A percentile compares a stretch with the other conserved stretches of the same genome.
These are phyloP conservation scores for Corvus hawaiiensis DNA, from an alignment of 2,113 vertebrate genomes.

Conservation along the genomic window DNA sequence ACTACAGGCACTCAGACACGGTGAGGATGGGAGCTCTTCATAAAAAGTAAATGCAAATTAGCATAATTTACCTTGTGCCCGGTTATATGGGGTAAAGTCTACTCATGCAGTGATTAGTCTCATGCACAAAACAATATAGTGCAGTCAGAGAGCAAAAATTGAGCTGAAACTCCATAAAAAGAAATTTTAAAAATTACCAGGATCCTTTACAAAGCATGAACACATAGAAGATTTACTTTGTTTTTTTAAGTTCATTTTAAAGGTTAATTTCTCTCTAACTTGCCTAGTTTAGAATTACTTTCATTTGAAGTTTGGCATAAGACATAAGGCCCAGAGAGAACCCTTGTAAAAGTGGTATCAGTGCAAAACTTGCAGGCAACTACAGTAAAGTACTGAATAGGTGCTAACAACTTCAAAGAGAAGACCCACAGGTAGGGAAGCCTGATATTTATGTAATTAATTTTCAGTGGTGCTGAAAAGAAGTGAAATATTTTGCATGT, in stretches of 20 bases:
- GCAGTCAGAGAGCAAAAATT: not conserved
- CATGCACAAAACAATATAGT: not conserved
- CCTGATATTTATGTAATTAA: not conserved
- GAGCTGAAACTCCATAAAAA: not conserved
- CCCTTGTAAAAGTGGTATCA: not conserved
- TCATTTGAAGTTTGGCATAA: not conserved
- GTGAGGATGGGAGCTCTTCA: not conserved
- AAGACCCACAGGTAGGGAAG: not conserved
- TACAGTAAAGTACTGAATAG: not conserved
- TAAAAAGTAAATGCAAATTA: not conserved
- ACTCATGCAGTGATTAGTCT: not conserved
- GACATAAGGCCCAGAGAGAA: not conserved
- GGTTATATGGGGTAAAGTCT: not conserved
- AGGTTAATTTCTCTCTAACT: not conserved
- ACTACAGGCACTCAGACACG: not conserved
- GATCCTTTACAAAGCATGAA: not conserved
- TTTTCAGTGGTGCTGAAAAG: not conserved
- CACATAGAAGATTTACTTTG: not conserved
- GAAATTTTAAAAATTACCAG: not conserved
- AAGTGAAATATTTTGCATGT: not conserved
- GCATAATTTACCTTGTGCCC: not conserved
- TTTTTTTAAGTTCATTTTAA: not conserved
- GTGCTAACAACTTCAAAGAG: not conserved
- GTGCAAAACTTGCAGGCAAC: not conserved
- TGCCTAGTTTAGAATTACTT: not conserved